Conservation (phyloP, 2,113 vertebrate genomes). For the Polypterus senegalus region DNA sequence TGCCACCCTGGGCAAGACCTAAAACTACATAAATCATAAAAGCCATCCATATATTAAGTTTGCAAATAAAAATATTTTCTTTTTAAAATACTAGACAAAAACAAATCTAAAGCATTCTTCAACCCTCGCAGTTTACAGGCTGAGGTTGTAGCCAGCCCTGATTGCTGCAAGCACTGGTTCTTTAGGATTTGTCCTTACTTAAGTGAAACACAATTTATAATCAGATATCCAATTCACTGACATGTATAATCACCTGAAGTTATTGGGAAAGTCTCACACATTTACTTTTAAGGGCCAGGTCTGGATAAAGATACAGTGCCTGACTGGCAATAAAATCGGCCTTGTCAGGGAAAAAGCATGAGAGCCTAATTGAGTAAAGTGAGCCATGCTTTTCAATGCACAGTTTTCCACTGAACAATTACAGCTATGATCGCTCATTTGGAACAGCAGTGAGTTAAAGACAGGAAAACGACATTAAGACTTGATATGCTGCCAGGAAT, state of each 20-base stretch:
- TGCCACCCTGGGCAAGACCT: too few relatives aligned
- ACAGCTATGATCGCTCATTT: slow-evolving; percentile 5
- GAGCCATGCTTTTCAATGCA: slow-evolving; percentile 1
- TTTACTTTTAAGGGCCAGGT: neutral
- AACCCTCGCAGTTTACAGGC: too few relatives aligned
- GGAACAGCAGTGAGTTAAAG: neutral
- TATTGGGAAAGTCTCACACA: slow-evolving; percentile 1
- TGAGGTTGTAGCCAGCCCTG: too few relatives aligned
- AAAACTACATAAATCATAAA: neutral
- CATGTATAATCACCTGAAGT: too few relatives aligned
- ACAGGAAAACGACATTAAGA: neutral
- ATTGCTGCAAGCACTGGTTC: too few relatives aligned
- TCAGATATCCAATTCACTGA: too few relatives aligned
- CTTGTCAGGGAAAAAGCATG: neutral
- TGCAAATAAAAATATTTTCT: neutral
- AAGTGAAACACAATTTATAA: too few relatives aligned
- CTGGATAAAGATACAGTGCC: slow-evolving; percentile 1
- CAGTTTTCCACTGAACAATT: slow-evolving; percentile 1
- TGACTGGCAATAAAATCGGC: slow-evolving; percentile 1
- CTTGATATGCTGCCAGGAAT: neutral
- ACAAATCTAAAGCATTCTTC: too few relatives aligned
- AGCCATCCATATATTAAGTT: neutral
- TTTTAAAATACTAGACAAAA: neutral
- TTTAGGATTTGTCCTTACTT: too few relatives aligned
- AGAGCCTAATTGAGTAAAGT: neutral